A percentile compares a stretch with the other conserved stretches of the same genome.
phyloP scores from a whole-genome alignment of 2,113 vertebrate genomes.

The Hemiscyllium ocellatum region DNA sequence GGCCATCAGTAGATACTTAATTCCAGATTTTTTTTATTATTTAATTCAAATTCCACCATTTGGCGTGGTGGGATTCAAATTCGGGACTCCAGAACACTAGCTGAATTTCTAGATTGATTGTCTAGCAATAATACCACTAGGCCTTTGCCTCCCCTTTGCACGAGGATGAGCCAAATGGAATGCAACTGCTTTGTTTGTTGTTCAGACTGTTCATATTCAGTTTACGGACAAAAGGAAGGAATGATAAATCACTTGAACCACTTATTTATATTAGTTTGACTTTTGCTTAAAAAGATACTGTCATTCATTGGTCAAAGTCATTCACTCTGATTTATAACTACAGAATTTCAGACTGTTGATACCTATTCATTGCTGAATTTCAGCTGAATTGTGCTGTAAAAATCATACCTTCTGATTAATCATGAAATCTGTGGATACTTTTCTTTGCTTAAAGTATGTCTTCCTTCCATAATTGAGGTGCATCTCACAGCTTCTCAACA shows the following conservation, averaged over 20 bases:
- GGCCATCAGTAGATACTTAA: too few relatives aligned
- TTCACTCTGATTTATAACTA: background rate
- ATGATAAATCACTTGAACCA: background rate
- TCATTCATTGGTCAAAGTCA: background rate
- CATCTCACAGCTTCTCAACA: background rate
- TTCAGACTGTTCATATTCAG: background rate
- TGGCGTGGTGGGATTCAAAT: too few relatives aligned
- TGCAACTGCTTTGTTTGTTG: background rate
- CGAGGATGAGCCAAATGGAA: background rate
- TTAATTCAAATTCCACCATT: too few relatives aligned
- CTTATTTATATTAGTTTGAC: background rate
- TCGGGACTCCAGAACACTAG: too few relatives aligned
- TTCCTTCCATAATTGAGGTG: background rate
- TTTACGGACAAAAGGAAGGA: background rate
- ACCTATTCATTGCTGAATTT: background rate
- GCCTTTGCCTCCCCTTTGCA: too few relatives aligned
- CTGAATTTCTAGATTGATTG: too few relatives aligned
- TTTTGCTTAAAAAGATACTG: background rate
- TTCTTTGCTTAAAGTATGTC: background rate
- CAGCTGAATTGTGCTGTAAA: background rate
- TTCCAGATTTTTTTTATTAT: too few relatives aligned
- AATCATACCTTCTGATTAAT: background rate
- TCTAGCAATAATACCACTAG: too few relatives aligned
- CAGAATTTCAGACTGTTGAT: background rate
- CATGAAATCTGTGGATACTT: background rate